Evolutionary conservation across 2,888 invertebrate genomes (phyloP), one percentile per base, ranked within the genome.

Genomic region (Acleris cristana): DNA sequence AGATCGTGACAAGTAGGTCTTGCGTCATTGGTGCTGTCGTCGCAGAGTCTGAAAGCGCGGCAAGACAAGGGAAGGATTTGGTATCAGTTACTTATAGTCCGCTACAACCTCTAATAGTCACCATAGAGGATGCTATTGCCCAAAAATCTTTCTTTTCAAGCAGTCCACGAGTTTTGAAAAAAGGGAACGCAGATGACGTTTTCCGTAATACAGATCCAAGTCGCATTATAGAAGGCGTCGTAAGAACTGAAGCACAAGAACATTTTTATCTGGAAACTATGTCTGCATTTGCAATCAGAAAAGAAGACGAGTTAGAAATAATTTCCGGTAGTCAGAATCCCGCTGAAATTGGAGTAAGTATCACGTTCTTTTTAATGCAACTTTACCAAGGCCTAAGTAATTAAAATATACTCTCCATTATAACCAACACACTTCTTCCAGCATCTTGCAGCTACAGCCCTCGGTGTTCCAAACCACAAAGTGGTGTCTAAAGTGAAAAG

Each of bases 231-330:
- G 95, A 96, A 82, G 97, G 97, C 0, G 94, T 95, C 75, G 88
- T 95, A 61, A 90, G 95, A 78, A 95, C 94, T 69, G 96, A 96
- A 3, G 97, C 96, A 0, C 98, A 98, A 84, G 98, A 98, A 82
- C 98, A 98, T 83, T 98, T 98, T 88, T 98, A 98, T 84, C 86
- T 98, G 75, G 98, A 98, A 89, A 96, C 98, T 0, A 94, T 95
- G 40, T 93, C 94, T 44, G 90, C 94, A 16, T 89, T 95, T 65
- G 96, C 93, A 0, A 95, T 96, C 0, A 94, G 94, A 74, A 95
- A 94, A 76, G 97, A 97, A 81, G 96, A 96, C 72, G 99, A 99
- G 85, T 86, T 99, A 67, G 98, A 98, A 84, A 87, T 99, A 34
- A 95, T 96, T 73, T 94, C 95, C 65, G 96, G 97, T 0, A 95